These are phyloP conservation scores for Merluccius polli DNA, from an alignment of 2,797 vertebrate genomes.

Conservation along the genomic window DNA sequence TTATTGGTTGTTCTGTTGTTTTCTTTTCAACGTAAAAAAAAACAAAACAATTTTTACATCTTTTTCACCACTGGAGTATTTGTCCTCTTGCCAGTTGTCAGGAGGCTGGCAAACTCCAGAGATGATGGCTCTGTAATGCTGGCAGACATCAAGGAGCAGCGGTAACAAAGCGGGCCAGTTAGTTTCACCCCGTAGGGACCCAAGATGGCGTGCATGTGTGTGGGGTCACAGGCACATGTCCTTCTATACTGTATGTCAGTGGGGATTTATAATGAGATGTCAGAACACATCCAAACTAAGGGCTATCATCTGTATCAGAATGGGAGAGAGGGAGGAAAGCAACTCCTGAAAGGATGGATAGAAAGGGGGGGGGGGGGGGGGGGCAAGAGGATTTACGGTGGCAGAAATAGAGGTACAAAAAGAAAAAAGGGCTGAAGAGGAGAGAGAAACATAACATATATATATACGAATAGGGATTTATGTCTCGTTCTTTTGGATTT, in stretches of 20 bases:
- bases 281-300: constrained; percentile 17
- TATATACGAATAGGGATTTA: background rate
- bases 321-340: constrained; percentile 30
- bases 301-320: constrained; percentile 1
- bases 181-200: background rate
- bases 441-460: background rate
- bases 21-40: background rate
- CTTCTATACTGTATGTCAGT: background rate
- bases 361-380: background rate
- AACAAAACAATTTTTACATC: background rate
- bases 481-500: too few species aligned
- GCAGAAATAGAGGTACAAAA: background rate
- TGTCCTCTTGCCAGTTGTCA: background rate
- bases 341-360: background rate
- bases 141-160: background rate
- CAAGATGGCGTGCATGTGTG: background rate
- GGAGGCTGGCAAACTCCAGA: background rate
- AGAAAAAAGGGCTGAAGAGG: background rate
- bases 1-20: background rate
- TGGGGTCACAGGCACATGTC: background rate
- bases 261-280: constrained; percentile 8
- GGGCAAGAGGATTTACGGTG: background rate
- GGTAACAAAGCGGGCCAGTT: background rate
- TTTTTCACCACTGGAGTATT: background rate
- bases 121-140: background rate